Base-by-base conservation (phyloP, 2,888 invertebrate genomes). In the Drosophila vallismaia region DNA sequence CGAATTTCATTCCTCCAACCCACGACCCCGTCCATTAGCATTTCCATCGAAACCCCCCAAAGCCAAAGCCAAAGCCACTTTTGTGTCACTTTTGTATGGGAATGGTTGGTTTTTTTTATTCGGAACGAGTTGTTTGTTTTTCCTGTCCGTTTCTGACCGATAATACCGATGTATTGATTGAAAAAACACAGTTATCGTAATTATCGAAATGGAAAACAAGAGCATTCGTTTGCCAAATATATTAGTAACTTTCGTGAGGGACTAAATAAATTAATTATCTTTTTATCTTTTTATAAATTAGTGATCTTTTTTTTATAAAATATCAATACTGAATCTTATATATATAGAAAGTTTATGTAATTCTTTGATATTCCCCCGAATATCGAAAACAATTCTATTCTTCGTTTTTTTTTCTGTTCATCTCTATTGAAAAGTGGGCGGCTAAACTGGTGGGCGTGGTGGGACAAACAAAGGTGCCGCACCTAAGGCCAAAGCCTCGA, bases 391-490 rank as follows among this genome's bases (percentile, higher is more conserved):
- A 33, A 5, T n/a, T 24, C 24, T 6, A 24, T 0, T 40, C 14
- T 14, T 14, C 19, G 19, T 19, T 14, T 29, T 14, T 19, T n/a
- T 44, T 3, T 45, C 4, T 10, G 10, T 38, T 12, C 12, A 14
- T n/a, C 38, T 6, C 38, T 7, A 14, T 33, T 36, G 36, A 5
- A 29, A 44, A 44, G 42, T 29, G 44, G 50, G 3, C 63, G n/a
- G 12, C 3, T 40, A 33, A 31, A 14, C 42, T 10, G 14, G 52
- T 56, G 75, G 68, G 70, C 62, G 74, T 68, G 74, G 52, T 63
- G 63, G 74, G 54, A 63, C 68, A 81, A 80, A 82, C 77, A 79
- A 79, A 79, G 82, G 76, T 76, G 79, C 53, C 60, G 49, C 68
- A 52, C 69, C 52, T 69, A 28, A 69, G 69, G 44, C 60, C 26